Base-by-base conservation (phyloP, 2,797 vertebrate species). In the Ctenosaura bakeri region DNA sequence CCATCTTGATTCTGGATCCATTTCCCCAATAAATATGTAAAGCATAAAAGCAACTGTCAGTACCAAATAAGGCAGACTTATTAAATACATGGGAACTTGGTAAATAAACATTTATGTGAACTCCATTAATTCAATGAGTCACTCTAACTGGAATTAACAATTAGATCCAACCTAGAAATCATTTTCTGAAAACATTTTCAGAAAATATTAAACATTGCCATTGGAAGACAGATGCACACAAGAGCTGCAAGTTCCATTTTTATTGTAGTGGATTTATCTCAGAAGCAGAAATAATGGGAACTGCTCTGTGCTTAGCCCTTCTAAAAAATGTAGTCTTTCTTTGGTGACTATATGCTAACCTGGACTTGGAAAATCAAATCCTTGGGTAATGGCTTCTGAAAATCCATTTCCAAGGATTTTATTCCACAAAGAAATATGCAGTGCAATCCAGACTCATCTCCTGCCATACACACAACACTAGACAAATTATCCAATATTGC, bases 401-500 rank as follows among this genome's bases (percentile, higher is more conserved):
- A 79, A 89, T 56, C 4, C 35, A 80, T 24, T n/a, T 56, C 29
- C 38, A 87, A 20, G 62, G 26, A 35, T 84, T 94, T 87, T 71
- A 81, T 89, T 81, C 77, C 10, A 35, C 81, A 46, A 76, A 42
- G 80, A 90, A 59, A 50, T 2, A 18, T 22, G 56, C n/a, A 89
- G 74, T 7, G 81, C 88, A 91, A 54, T 59, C 89, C 92, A 90
- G 90, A 50, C 62, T 90, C 71, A 62, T 91, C 62, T 83, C 87
- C 85, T 84, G 59, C 29, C 90, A 74, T 89, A 77, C 92, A 69
- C 66, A 26, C n/a, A 88, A 89, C 90, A 74, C 83, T 91, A 84
- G 88, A 90, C 80, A 88, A 1, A 13, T 90, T 62, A 89, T 87
- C 91, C 91, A 92, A 83, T 84, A 82, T 83, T 83, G 89, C 85